phyloP scores from a whole-genome alignment of 2,113 vertebrate species.

The Oostethus manadensis region DNA sequence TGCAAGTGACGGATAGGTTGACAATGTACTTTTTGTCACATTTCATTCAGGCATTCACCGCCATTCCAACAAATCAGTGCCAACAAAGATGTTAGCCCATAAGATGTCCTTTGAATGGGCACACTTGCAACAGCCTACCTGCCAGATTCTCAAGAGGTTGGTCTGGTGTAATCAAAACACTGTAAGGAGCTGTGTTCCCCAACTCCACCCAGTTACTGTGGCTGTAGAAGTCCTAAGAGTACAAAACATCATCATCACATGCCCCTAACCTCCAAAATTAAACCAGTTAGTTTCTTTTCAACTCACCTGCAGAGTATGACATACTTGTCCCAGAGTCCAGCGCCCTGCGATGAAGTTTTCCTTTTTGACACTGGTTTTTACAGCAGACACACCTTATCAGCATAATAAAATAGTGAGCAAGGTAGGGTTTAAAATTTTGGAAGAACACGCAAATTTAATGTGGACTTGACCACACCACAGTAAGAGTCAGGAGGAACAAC shows the following conservation, averaged over 20 bases:
- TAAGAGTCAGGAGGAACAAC: too few species aligned
- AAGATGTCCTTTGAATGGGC: background rate
- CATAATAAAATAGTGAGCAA: background rate
- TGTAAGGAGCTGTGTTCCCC: conserved; percentile 45
- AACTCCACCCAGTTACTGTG: conserved; percentile 71
- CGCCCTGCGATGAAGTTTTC: conserved; percentile 36
- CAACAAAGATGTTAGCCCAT: too few species aligned
- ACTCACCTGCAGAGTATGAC: conserved; percentile 62
- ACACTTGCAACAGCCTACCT: conserved; percentile 28
- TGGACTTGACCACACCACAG: background rate
- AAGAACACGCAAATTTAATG: background rate
- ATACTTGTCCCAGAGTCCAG: conserved; percentile 41
- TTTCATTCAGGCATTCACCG: background rate
- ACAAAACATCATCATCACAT: background rate
- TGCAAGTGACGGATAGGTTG: conserved; percentile 4
- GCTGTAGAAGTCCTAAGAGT: conserved; percentile 64
- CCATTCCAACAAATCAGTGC: background rate
- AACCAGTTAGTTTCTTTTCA: background rate
- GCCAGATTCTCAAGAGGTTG: conserved; percentile 51
- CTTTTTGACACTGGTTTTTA: conserved; percentile 49
- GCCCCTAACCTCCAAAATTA: background rate
- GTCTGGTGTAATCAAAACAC: conserved; percentile 49
- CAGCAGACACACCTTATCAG: conserved; percentile 40
- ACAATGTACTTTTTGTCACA: conserved; percentile 6
- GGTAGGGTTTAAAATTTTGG: background rate